Base-by-base conservation (phyloP, 2,888 invertebrate genomes). In the Lasioglossum oenotherae region DNA sequence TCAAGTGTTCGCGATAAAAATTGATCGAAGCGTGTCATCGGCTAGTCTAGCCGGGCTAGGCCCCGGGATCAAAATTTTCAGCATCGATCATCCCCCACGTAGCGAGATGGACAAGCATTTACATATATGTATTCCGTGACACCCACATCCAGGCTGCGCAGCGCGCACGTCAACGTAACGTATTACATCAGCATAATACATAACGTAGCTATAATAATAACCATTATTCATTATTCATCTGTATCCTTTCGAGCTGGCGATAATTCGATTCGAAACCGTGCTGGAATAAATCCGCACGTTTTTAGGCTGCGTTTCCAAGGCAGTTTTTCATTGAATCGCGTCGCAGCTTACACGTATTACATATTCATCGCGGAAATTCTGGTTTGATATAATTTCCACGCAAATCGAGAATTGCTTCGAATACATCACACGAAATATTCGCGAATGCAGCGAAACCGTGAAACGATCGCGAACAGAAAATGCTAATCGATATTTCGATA, bases 241-340 rank as follows among this genome's bases (percentile, higher is more conserved):
- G 35, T 35, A 67, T 35, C 67, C 31, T 67, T 67, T 67, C 31
- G 19, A 6, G 67, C 8, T 14, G 31, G 8, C 67, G 67, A 67
- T 67, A 67, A 67, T 67, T 67, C 67, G 35, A 67, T 67, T 67
- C 67, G 67, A 67, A 67, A 67, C 35, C 67, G 35, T 6, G 35
- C 67, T 19, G 67, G 67, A 67, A 67, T 35, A 35, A 67, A 67
- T 35, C 19, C 31, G 67, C 67, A 8, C 19, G 67, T 67, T 67
- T 67, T 67, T 67, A 35, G 67, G 67, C 67, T 35, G 67, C 35
- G 53, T 31, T 67, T 19, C 19, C 19, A 35, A 67, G 10, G 35
- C 31, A 67, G 67, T 67, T 67, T 67, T 67, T 67, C 67, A 16
- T 67, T 67, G 67, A 67, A 67, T 67, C 67, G 35, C 35, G 35